These are phyloP conservation scores for Mandrillus leucophaeus DNA, from an alignment of 2,113 vertebrate genomes.

Conservation along the genomic window DNA sequence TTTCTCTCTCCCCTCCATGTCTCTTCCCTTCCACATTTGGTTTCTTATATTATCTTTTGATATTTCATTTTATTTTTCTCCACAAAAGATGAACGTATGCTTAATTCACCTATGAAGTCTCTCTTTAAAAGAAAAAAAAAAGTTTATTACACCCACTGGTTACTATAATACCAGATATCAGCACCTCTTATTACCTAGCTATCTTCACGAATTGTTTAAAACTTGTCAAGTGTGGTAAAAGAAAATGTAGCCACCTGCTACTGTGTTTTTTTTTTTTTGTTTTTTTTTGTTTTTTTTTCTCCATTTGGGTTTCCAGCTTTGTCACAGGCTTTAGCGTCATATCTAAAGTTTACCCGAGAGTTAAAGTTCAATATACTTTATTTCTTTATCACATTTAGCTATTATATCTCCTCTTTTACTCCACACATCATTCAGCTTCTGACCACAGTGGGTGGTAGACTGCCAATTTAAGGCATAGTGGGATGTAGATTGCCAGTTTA, in stretches of 20 bases:
- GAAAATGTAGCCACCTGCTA: neutral
- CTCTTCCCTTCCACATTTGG: neutral
- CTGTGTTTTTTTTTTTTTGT: neutral
- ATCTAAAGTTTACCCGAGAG: neutral
- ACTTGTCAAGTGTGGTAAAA: neutral
- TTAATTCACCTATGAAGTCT: neutral
- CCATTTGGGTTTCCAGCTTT: neutral
- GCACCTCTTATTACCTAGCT: neutral
- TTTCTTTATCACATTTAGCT: neutral
- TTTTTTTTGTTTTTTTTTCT: too few relatives aligned
- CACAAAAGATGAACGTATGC: neutral
- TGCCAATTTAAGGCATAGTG: neutral
- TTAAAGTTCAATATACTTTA: neutral
- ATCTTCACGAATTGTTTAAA: neutral
- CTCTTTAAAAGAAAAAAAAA: neutral
- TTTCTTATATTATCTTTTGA: constrained; percentile 13
- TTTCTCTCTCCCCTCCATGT: neutral
- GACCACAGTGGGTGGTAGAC: neutral
- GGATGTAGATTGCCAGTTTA: neutral
- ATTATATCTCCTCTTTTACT: neutral
- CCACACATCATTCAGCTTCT: neutral
- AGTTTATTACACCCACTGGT: neutral
- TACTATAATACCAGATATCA: neutral
- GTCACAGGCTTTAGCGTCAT: neutral
- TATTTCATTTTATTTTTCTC: constrained; percentile 17